Conservation (phyloP, 2,797 vertebrate genomes). For the Aselliscus stoliczkanus region DNA sequence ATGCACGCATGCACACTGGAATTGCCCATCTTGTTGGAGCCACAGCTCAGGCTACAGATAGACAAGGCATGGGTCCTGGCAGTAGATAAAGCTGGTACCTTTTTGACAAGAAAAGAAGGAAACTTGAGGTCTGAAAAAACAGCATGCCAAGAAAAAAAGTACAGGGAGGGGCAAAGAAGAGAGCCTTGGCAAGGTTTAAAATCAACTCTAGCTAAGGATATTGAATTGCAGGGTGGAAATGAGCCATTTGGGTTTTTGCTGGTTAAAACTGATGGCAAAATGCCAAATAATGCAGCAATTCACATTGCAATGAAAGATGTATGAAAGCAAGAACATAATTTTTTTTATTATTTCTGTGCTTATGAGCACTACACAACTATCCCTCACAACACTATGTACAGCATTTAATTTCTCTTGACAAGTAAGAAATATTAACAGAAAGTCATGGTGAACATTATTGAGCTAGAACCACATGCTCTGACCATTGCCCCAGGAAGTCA, state of each 20-base stretch:
- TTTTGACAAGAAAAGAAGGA: neutral
- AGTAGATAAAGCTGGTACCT: neutral
- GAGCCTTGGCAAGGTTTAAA: neutral
- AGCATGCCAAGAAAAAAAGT: neutral
- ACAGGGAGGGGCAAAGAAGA: neutral
- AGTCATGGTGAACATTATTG: neutral
- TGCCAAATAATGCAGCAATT: neutral
- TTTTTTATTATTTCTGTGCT: neutral
- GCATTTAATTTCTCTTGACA: neutral
- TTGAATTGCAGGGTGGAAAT: neutral
- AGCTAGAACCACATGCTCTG: neutral
- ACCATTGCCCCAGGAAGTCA: neutral
- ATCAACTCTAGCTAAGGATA: neutral
- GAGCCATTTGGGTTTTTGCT: neutral
- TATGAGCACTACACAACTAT: neutral
- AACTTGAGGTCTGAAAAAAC: slow-evolving; percentile 18
- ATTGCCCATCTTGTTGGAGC: neutral
- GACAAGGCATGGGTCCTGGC: neutral
- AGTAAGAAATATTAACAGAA: neutral
- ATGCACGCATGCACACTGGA: neutral
- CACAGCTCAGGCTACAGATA: neutral
- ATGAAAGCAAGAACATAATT: neutral
- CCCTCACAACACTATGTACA: neutral
- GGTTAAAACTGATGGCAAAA: neutral
- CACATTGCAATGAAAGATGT: neutral